These are phyloP conservation scores for Cataglyphis altisquamis DNA, from an alignment of 2,888 invertebrate genomes.

Conservation along the genomic window DNA sequence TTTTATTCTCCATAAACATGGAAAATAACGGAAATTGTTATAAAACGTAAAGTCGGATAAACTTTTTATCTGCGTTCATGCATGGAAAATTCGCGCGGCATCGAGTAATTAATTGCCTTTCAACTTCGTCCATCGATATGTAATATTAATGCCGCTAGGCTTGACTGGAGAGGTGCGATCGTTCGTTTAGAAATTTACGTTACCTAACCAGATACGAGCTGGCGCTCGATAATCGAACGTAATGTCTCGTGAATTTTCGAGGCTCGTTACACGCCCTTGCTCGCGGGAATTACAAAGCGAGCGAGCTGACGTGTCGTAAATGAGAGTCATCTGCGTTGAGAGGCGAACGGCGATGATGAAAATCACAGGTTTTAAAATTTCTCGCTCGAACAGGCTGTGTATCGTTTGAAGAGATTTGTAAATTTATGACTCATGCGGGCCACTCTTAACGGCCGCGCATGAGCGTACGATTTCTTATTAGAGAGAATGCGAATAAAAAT, in stretches of 20 bases:
- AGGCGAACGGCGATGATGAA: slow-evolving; percentile 40
- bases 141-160: slow-evolving; percentile 35
- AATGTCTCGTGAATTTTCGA: slow-evolving; percentile 58
- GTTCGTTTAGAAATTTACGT: slow-evolving; percentile 55
- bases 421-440: slow-evolving; percentile 44
- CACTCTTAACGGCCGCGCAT: slow-evolving; percentile 40
- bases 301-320: slow-evolving; percentile 49
- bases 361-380: slow-evolving; percentile 51
- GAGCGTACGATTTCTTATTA: slow-evolving; percentile 44
- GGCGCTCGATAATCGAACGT: slow-evolving; percentile 53
- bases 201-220: slow-evolving; percentile 44
- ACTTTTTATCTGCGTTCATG: slow-evolving; percentile 22
- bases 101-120: slow-evolving; percentile 54
- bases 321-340: slow-evolving; percentile 49
- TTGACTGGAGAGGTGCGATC: slow-evolving; percentile 35
- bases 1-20: neutral
- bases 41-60: neutral
- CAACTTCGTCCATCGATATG: slow-evolving; percentile 42
- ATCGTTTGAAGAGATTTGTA: slow-evolving; percentile 36
- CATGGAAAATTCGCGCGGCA: slow-evolving; percentile 6
- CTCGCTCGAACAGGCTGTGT: slow-evolving; percentile 36
- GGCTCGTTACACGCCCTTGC: slow-evolving; percentile 44
- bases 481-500: slow-evolving; percentile 36
- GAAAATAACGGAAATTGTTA: neutral
- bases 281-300: slow-evolving; percentile 44